phyloP scores from a whole-genome alignment of 1,140 invertebrate genomes.

The Drosophila equinoxialis region DNA sequence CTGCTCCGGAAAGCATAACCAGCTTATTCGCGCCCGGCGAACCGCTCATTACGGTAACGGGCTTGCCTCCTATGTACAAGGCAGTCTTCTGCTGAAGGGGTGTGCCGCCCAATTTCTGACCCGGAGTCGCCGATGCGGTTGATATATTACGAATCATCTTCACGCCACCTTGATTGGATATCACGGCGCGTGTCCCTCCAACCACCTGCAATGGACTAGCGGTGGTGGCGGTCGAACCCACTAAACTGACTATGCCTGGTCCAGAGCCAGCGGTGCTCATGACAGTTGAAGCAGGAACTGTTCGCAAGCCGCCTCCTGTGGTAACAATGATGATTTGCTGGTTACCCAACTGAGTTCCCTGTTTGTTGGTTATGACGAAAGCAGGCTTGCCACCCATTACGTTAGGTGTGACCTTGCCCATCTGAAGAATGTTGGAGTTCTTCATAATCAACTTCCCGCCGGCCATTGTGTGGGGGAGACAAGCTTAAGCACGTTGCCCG shows the following conservation, averaged over 20 bases:
- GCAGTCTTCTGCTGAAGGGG: constrained; percentile 84
- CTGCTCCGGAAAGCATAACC: constrained; percentile 80
- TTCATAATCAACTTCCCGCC: constrained; percentile 86
- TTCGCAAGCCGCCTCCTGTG: constrained; percentile 86
- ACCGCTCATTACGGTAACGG: constrained; percentile 87
- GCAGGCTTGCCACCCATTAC: constrained; percentile 77
- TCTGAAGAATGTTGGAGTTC: constrained; percentile 88
- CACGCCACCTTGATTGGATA: constrained; percentile 84
- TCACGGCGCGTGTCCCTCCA: constrained; percentile 81
- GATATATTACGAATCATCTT: constrained; percentile 87
- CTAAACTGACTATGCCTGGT: constrained; percentile 82
- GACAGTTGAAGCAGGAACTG: constrained; percentile 69
- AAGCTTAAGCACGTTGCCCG: constrained; percentile 77
- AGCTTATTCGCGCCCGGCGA: constrained; percentile 64
- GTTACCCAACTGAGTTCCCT: constrained; percentile 83
- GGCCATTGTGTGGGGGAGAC: constrained; percentile 77
- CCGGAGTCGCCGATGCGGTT: constrained; percentile 23
- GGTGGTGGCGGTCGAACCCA: constrained; percentile 62
- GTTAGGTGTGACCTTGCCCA: constrained; percentile 84
- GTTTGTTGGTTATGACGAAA: constrained; percentile 82
- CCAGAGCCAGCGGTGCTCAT: constrained; percentile 87
- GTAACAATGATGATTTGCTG: constrained; percentile 90
- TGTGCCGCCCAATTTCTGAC: constrained; percentile 37
- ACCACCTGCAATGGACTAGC: constrained; percentile 45
- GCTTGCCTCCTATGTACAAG: constrained; percentile 87